phyloP scores from a whole-genome alignment of 1,140 invertebrate genomes.

The Trissolcus basalis region DNA sequence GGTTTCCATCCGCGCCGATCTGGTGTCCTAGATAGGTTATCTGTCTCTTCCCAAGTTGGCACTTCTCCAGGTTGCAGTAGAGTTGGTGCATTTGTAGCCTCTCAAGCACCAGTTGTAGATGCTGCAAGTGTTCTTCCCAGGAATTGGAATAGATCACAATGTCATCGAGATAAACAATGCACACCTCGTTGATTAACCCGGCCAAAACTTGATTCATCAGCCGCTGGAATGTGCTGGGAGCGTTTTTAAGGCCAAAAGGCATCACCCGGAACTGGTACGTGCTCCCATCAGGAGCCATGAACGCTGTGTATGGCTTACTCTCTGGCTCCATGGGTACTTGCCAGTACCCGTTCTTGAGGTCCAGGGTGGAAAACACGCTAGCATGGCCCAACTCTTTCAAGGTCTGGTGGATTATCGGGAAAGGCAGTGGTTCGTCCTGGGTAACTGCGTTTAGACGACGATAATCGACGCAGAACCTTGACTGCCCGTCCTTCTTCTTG shows the following conservation, averaged over 20 bases:
- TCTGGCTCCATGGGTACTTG: conserved; percentile 67
- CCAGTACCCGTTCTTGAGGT: conserved; percentile 62
- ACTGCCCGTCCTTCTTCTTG: conserved; percentile 70
- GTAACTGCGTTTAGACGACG: conserved; percentile 70
- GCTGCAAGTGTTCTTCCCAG: background rate
- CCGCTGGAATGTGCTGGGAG: too few relatives aligned
- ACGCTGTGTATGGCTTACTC: conserved; percentile 64
- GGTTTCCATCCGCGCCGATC: background rate
- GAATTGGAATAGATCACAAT: conserved; percentile 2
- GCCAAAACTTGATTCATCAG: conserved; percentile 5
- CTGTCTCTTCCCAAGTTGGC: too few relatives aligned
- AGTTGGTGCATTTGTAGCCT: conserved; percentile 2
- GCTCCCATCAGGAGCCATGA: conserved; percentile 60
- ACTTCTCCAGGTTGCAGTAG: background rate
- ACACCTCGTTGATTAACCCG: background rate
- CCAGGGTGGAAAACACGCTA: conserved; percentile 50
- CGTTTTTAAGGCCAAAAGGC: conserved; percentile 8
- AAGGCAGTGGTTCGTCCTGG: conserved; percentile 33
- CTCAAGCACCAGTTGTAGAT: background rate
- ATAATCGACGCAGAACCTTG: conserved; percentile 74
- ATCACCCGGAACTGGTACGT: conserved; percentile 15
- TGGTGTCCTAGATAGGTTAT: too few relatives aligned
- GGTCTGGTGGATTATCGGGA: conserved; percentile 48
- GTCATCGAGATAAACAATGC: conserved; percentile 5
- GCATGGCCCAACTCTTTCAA: conserved; percentile 40